Conservation (phyloP, 2,888 invertebrate genomes). For the Apodemia mormo region DNA sequence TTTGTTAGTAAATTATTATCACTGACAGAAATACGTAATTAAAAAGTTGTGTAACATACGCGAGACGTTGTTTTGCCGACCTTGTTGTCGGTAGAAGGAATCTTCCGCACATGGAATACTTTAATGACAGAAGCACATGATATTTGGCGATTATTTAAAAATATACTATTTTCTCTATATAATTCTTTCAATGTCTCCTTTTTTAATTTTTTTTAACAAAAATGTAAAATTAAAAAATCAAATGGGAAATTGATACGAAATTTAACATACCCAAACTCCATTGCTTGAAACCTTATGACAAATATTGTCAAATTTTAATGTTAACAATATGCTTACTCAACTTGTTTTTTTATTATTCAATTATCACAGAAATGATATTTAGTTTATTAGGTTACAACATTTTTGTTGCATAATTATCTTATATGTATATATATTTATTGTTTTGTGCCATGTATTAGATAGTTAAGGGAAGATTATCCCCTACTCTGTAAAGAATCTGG, state of each 20-base stretch:
- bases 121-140: conserved; percentile 19
- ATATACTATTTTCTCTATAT: not conserved
- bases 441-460: not conserved
- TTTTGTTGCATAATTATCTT: too few species aligned
- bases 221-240: not conserved
- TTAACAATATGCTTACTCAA: too few species aligned
- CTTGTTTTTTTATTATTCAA: not conserved
- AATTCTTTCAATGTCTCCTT: too few species aligned
- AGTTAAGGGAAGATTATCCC: too few species aligned
- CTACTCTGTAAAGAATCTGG: too few species aligned
- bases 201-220: not conserved
- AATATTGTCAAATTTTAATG: not conserved
- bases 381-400: too few species aligned
- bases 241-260: not conserved
- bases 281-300: not conserved
- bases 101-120: conserved; percentile 44
- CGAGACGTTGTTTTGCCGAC: conserved; percentile 55
- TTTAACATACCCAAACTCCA: not conserved
- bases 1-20: conserved; percentile 8
- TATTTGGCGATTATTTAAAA: not conserved
- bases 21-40: conserved; percentile 40
- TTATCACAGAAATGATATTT: not conserved
- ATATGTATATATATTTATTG: not conserved
- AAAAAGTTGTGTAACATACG: conserved; percentile 66
- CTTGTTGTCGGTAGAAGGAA: conserved; percentile 49